phyloP scores from a whole-genome alignment of 92 coral and sea anemone species.

The Phenganax stokvisi region DNA sequence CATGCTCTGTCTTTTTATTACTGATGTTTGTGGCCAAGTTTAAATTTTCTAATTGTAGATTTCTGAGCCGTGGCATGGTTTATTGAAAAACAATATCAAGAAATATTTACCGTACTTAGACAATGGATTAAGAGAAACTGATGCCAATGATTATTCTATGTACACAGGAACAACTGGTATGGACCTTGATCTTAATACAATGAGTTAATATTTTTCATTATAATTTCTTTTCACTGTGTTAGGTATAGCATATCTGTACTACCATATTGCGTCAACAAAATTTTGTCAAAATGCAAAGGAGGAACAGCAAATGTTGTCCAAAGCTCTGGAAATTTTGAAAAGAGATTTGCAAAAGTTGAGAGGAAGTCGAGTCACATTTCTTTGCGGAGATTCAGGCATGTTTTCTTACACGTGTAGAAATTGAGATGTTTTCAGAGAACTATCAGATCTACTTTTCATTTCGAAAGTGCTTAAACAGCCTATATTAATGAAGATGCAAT shows the following conservation, averaged over 20 bases:
- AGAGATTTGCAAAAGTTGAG: slow-evolving; percentile 50
- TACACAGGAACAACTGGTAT: slow-evolving; percentile 87
- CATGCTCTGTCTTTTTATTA: no score
- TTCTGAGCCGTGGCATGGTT: slow-evolving; percentile 58
- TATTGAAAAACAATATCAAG: slow-evolving; percentile 54
- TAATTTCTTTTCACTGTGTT: not conserved
- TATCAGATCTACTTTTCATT: not conserved
- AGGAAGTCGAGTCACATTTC: slow-evolving; percentile 72
- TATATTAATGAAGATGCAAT: no score
- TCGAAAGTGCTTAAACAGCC: not conserved
- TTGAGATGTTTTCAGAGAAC: not conserved
- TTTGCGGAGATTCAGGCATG: slow-evolving; percentile 95
- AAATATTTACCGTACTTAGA: slow-evolving; percentile 59
- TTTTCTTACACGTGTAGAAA: not conserved
- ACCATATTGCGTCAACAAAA: slow-evolving; percentile 70
- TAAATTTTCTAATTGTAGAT: slow-evolving; percentile 44
- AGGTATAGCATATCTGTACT: slow-evolving; percentile 79
- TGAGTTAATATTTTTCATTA: not conserved
- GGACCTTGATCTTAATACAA: not conserved
- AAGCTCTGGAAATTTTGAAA: slow-evolving; percentile 65
- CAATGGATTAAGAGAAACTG: slow-evolving; percentile 62
- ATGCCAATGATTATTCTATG: slow-evolving; percentile 63
- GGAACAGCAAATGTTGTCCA: slow-evolving; percentile 51
- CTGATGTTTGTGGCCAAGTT: no score
- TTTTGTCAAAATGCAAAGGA: slow-evolving; percentile 51